Evolutionary conservation across 2,113 vertebrate species (phyloP), one percentile per base, ranked within the genome.

Genomic region (Galeopterus variegatus): DNA sequence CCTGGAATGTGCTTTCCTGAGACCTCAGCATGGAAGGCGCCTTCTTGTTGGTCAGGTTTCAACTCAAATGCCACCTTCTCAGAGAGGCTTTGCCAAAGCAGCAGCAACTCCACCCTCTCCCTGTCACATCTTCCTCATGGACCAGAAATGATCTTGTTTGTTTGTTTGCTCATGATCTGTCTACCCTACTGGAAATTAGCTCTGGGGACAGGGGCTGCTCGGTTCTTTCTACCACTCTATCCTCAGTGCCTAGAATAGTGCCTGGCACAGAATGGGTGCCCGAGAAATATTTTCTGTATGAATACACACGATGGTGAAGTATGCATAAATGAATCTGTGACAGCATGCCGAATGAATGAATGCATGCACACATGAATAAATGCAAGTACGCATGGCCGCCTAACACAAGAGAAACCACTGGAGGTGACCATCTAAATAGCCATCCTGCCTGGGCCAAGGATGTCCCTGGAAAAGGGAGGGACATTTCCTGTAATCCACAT

Each of bases 381-480:
- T 8, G 50, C 41, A 9, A 67, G 60, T 33, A 3, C 4, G 21
- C 31, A 24, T 3, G 6, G 26, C 72, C 50, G 24, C 45, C 3
- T 0, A 8, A 5, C 62, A 33, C 26, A 24, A 65, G n/a, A 45
- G 52, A 60, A 17, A 5, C 21, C 73, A 12, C 52, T 12, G 36
- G 19, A 9, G 28, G 70, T 0, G 26, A 3, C 4, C 31, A 1
- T 19, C 18, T 31, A 18, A 28, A 70, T 0, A 41, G 11, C 24
- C 33, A 70, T 52, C 60, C 62, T 26, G 15, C 70, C 81, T 36
- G 52, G 60, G 75, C 56, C 45, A 65, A 24, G 15, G 19, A 21
- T 13, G 33, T 31, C 14, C 52, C 64, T 18, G 24, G 48, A 48
- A 11, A 4, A 1, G 19, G 48, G 7, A 28, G 5, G 31, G 80